phyloP scores from a whole-genome alignment of 2,113 vertebrate genomes.

The Xenus cinereus region DNA sequence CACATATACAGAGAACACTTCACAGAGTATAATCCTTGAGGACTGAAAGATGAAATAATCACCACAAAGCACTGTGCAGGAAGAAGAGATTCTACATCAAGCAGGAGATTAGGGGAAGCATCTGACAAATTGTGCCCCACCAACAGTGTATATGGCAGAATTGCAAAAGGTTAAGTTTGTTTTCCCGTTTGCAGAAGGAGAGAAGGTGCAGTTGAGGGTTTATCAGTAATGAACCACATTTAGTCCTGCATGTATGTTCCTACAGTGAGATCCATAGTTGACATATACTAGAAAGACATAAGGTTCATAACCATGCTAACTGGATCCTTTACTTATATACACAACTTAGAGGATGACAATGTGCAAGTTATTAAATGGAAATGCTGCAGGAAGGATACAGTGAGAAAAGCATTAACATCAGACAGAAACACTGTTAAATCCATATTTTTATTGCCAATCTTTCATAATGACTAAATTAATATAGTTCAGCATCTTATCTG shows the following conservation, averaged over 20 bases:
- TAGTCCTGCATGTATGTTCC: not conserved
- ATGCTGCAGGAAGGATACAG: not conserved
- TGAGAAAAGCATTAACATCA: not conserved
- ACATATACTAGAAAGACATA: not conserved
- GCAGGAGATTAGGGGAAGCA: not conserved
- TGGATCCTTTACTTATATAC: not conserved
- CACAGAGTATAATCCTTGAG: not conserved
- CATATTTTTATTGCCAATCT: conserved; percentile 12
- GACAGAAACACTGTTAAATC: conserved; percentile 2
- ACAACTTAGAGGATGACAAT: not conserved
- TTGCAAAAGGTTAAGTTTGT: not conserved
- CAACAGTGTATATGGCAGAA: not conserved
- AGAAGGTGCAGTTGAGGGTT: not conserved
- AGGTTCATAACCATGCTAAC: not conserved
- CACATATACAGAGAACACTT: not conserved
- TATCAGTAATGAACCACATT: not conserved
- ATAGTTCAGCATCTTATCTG: not conserved
- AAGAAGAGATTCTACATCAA: not conserved
- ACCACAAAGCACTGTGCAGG: not conserved
- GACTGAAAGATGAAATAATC: not conserved
- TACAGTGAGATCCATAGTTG: not conserved
- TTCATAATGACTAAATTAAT: conserved; percentile 16
- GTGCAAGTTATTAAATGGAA: conserved; percentile 30
- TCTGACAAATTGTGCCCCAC: not conserved
- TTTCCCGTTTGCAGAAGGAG: not conserved